phyloP scores from a whole-genome alignment of 2,888 invertebrate species.

The Lampropteryx suffumata region DNA sequence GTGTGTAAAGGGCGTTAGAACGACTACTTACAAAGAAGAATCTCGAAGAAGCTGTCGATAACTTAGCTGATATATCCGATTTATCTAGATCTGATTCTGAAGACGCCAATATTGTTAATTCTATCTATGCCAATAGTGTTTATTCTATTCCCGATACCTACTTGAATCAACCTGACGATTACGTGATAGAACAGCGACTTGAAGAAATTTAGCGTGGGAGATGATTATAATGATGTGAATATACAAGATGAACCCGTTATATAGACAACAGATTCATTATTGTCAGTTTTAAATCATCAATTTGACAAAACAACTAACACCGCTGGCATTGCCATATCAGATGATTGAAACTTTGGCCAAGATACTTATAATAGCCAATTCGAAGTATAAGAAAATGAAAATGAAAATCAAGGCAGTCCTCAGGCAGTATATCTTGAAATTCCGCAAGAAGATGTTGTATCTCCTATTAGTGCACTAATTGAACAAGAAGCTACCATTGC shows the following conservation, averaged over 20 bases:
- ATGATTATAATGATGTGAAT: slow-evolving; percentile 9
- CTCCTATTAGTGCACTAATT: slow-evolving; percentile 4
- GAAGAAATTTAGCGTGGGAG: slow-evolving; percentile 11
- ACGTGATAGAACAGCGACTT: slow-evolving; percentile 24
- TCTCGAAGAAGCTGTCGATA: slow-evolving; percentile 22
- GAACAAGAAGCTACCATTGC: slow-evolving; percentile 4
- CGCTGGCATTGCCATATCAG: slow-evolving; percentile 5
- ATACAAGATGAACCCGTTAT: slow-evolving; percentile 10
- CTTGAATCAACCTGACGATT: slow-evolving; percentile 22
- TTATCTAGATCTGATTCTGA: slow-evolving; percentile 17
- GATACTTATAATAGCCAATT: slow-evolving; percentile 18
- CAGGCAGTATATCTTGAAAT: slow-evolving; percentile 7
- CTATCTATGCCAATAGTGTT: slow-evolving; percentile 26
- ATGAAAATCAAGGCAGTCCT: slow-evolving; percentile 6
- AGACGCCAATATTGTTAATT: no score
- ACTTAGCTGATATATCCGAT: slow-evolving; percentile 22
- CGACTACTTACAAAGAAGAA: slow-evolving; percentile 23
- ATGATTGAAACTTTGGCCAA: slow-evolving; percentile 12
- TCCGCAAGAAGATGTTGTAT: slow-evolving; percentile 9
- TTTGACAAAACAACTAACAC: no score
- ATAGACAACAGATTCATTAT: slow-evolving; percentile 7
- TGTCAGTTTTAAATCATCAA: slow-evolving; percentile 2
- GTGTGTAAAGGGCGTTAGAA: no score
- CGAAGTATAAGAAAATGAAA: slow-evolving; percentile 2
- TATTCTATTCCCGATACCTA: slow-evolving; percentile 25